These are phyloP conservation scores for Misgurnus mizolepis DNA, from an alignment of 2,113 vertebrate genomes.

Conservation along the genomic window DNA sequence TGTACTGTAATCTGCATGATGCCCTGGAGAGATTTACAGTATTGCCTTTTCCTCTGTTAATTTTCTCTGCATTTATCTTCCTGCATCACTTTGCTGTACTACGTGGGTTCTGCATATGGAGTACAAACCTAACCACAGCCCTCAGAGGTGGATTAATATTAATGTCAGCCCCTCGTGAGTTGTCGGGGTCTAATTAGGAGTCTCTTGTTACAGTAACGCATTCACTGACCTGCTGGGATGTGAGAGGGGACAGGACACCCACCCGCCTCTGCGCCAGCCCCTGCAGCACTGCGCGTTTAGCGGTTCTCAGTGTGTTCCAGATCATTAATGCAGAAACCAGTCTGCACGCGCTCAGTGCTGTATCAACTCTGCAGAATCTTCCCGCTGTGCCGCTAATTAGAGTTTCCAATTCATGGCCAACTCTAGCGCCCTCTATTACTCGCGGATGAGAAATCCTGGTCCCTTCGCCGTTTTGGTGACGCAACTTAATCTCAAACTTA, in stretches of 20 bases:
- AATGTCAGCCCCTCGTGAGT: slow-evolving; percentile 76
- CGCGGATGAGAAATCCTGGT: neutral
- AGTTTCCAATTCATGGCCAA: slow-evolving; percentile 69
- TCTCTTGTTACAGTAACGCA: slow-evolving; percentile 71
- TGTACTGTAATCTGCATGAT: neutral
- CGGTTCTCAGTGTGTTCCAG: slow-evolving; percentile 53
- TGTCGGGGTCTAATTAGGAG: slow-evolving; percentile 77
- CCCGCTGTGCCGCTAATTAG: slow-evolving; percentile 75
- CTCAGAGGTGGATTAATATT: slow-evolving; percentile 79
- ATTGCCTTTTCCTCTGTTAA: slow-evolving; percentile 52
- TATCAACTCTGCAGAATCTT: slow-evolving; percentile 62
- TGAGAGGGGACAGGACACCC: slow-evolving; percentile 17
- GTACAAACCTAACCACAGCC: slow-evolving; percentile 69
- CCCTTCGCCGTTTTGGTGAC: slow-evolving; percentile 3
- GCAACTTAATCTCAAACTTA: slow-evolving; percentile 43
- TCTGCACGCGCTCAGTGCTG: slow-evolving; percentile 64
- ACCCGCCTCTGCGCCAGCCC: slow-evolving; percentile 6
- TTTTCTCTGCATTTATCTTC: slow-evolving; percentile 55
- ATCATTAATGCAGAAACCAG: slow-evolving; percentile 76
- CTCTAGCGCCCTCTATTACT: slow-evolving; percentile 19
- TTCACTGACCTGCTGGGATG: slow-evolving; percentile 57
- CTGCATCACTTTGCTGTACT: slow-evolving; percentile 49
- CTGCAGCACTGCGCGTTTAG: slow-evolving; percentile 33
- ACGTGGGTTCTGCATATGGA: slow-evolving; percentile 65
- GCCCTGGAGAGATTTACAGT: neutral